These are phyloP conservation scores for Luscinia luscinia DNA, from an alignment of 2,797 vertebrate species.

Conservation along the genomic window DNA sequence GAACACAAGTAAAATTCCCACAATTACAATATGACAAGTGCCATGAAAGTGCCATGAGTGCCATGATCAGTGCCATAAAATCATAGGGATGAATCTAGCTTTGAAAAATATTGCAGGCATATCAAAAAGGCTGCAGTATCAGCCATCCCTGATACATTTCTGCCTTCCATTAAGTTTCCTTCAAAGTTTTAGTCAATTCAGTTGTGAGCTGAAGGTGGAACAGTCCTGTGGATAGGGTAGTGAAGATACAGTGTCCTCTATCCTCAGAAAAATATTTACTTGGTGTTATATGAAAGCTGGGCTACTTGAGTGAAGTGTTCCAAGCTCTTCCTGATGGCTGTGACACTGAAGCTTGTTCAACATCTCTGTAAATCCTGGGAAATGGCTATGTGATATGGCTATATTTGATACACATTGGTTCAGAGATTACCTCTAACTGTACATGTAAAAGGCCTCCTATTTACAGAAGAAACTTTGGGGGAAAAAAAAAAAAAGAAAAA, in stretches of 20 bases:
- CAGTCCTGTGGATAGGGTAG: not conserved
- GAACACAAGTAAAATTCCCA: not conserved
- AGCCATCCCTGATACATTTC: not conserved
- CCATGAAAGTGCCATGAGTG: not conserved
- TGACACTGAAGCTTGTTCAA: not conserved
- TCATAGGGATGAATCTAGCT: not conserved
- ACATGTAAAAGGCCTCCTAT: not conserved
- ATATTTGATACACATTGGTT: not conserved
- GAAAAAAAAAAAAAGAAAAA: not conserved
- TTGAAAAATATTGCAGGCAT: not conserved
- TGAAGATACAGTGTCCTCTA: not conserved
- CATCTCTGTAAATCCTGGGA: not conserved
- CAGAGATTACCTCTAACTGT: not conserved
- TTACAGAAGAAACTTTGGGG: not conserved
- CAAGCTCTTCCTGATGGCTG: not conserved
- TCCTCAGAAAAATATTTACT: constrained; percentile 40
- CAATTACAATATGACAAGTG: not conserved
- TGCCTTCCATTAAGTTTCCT: not conserved
- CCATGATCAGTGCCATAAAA: not conserved
- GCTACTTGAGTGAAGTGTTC: not conserved
- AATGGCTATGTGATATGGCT: rapidly evolving
- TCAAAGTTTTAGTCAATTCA: not conserved
- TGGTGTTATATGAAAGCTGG: not conserved
- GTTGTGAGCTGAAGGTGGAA: not conserved
- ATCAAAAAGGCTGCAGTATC: not conserved